Percentiles rank a stretch among this genome's conserved stretches.
These are phyloP conservation scores for Entosphenus tridentatus DNA, from an alignment of 2,113 vertebrate genomes.

Conservation along the genomic window DNA sequence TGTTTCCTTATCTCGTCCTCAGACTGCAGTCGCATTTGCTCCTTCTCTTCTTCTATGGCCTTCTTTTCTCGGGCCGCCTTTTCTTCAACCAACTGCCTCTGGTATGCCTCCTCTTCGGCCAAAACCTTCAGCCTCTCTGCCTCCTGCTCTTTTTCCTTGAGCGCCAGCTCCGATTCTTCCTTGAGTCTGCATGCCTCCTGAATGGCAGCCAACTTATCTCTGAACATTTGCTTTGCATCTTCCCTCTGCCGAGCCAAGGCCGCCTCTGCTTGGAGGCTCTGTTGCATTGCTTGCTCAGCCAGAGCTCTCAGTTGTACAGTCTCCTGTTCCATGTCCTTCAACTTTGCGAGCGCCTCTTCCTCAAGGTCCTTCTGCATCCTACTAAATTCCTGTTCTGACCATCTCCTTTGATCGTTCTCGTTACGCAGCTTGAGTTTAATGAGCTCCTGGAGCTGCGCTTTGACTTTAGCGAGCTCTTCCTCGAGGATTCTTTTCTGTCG, in stretches of 20 bases:
- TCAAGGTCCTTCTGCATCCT: slow-evolving; percentile 75
- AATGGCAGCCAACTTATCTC: slow-evolving; percentile 69
- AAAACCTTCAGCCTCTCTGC: slow-evolving; percentile 65
- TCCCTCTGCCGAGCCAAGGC: slow-evolving; percentile 53
- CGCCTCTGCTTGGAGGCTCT: slow-evolving; percentile 63
- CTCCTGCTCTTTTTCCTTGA: slow-evolving; percentile 88
- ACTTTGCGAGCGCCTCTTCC: slow-evolving; percentile 36
- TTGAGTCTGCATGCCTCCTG: slow-evolving; percentile 56
- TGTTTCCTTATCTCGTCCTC: slow-evolving; percentile 63
- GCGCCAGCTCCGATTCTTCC: slow-evolving; percentile 60
- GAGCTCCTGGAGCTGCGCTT: slow-evolving; percentile 70
- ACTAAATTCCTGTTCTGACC: slow-evolving; percentile 25
- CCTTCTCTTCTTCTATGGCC: slow-evolving; percentile 67
- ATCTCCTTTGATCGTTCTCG: slow-evolving; percentile 60
- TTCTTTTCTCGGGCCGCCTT: slow-evolving; percentile 76
- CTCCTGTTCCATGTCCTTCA: slow-evolving; percentile 76
- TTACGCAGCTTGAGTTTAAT: slow-evolving; percentile 42
- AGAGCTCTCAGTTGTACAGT: slow-evolving; percentile 49
- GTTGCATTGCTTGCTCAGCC: slow-evolving; percentile 61
- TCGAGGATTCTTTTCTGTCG: slow-evolving; percentile 57
- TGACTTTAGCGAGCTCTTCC: slow-evolving; percentile 61
- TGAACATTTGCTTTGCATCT: slow-evolving; percentile 68
- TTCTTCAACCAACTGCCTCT: slow-evolving; percentile 68
- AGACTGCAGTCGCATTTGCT: slow-evolving; percentile 49
- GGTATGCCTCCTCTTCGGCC: slow-evolving; percentile 72